A percentile compares a stretch with the other conserved stretches of the same genome.
phyloP scores from a whole-genome alignment of 2,113 vertebrate genomes.

The Carassius gibelio region DNA sequence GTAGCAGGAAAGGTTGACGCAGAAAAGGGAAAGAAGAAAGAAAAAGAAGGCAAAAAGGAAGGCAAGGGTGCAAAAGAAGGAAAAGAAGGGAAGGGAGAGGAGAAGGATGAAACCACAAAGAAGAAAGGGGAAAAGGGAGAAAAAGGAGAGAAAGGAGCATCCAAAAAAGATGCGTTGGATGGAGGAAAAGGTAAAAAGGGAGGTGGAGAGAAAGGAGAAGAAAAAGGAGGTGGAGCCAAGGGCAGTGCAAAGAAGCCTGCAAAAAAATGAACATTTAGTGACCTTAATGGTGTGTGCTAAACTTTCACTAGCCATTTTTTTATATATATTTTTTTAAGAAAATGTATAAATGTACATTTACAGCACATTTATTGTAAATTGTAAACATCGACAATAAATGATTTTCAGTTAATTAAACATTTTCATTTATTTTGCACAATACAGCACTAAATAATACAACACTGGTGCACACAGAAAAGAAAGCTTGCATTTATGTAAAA shows the following conservation, averaged over 20 bases:
- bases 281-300: conserved; percentile 43
- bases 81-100: conserved; percentile 68
- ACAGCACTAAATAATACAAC: conserved; percentile 25
- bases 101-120: conserved; percentile 62
- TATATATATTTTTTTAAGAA: conserved; percentile 47
- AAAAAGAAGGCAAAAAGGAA: conserved; percentile 70
- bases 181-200: conserved; percentile 44
- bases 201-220: conserved; percentile 22
- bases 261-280: conserved; percentile 57
- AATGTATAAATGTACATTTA: conserved; percentile 47
- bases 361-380: conserved; percentile 28
- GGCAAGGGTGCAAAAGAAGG: conserved; percentile 71
- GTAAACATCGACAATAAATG: conserved; percentile 35
- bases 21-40: conserved; percentile 70
- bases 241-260: conserved; percentile 64
- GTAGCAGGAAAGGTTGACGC: conserved; percentile 76
- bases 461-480: conserved; percentile 14
- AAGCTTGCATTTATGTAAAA: background rate
- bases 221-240: conserved; percentile 45
- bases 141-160: conserved; percentile 51
- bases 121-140: conserved; percentile 66
- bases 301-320: conserved; percentile 44
- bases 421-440: conserved; percentile 44
- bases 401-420: conserved; percentile 13
- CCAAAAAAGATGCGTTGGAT: conserved; percentile 56